phyloP scores from a whole-genome alignment of 2,888 invertebrate species.

The Ophion ellenae region DNA sequence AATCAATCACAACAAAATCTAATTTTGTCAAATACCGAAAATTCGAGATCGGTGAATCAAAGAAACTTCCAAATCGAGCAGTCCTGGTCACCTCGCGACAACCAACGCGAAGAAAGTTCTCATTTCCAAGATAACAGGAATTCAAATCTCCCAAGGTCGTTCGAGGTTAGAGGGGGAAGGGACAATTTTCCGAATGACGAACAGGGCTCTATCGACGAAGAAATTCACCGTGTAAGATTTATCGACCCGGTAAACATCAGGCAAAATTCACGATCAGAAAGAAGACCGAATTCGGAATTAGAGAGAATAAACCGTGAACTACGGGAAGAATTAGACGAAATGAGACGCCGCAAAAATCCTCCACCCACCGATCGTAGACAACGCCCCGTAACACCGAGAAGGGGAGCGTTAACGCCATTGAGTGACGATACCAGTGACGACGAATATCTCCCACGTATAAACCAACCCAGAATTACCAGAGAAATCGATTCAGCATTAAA shows the following conservation, averaged over 20 bases:
- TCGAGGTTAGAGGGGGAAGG: not conserved
- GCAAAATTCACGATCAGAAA: constrained; percentile 1
- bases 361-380: not conserved
- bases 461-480: not conserved
- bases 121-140: not conserved
- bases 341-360: not conserved
- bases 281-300: not conserved
- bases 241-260: not conserved
- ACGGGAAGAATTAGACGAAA: not conserved
- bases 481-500: constrained; percentile 43
- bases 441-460: not conserved
- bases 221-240: not conserved
- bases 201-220: not conserved
- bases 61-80: not conserved
- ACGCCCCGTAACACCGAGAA: not conserved
- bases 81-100: not conserved
- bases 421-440: constrained; percentile 1
- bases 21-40: constrained; percentile 1
- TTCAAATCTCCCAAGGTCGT: constrained; percentile 4
- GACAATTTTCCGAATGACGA: no score
- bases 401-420: not conserved
- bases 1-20: not conserved
- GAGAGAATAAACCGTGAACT: not conserved
- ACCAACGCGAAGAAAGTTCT: constrained; percentile 16
- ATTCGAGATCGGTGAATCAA: constrained; percentile 3